Base-by-base conservation (phyloP, 2,113 vertebrate species). In the Enhydra lutris region DNA sequence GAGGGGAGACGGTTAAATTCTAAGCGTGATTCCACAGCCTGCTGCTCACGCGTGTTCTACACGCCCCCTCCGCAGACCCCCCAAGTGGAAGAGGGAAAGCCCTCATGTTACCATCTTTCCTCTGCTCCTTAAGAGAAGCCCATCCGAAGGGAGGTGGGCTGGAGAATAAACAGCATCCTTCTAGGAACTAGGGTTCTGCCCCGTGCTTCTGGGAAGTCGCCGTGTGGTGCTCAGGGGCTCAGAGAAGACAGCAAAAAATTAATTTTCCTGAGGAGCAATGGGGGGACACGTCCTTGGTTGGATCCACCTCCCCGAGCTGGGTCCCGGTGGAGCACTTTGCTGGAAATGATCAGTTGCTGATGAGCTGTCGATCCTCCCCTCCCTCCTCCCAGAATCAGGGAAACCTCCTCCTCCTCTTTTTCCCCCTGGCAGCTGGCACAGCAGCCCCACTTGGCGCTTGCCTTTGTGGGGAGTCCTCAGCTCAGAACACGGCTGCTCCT, bases 351-450 rank as follows among this genome's bases (percentile, higher is more conserved):
- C 52, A 1, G 34, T 39, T 36, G 65, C 79, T 86, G 85, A 42
- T 13, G 59, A 86, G 67, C 23, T 7, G 10, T 3, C 7, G 0
- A 26, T 12, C 65, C 57, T 78, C 80, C 36, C 18, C 26, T n/a
- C 63, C 65, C 83, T 80, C 92, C 88, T 80, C 78, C 83, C 76
- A 24, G 59, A 89, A 57, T n/a, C 82, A 20, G 61, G 76, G 87
- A 91, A 76, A 52, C 63, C 89, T 50, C 59, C 34, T 73, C 96
- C 82, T 65, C 69, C 26, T 52, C 34, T 34, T 4, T 39, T 34
- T 8, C 20, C 57, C 76, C n/a, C 91, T 52, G 61, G 61, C 93
- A 96, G 94, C 98, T 82, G 90, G 87, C 94, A 91, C 95, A 67
- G 96, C 94, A 86, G 89, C 84, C 81, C 39, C 17, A 79, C 67